A percentile compares a stretch with the other conserved stretches of the same genome.
Conservation (phyloP, 1,140 invertebrate genomes). For the fruit fly (Drosophila melanogaster) region Release_6_plus_ISO1_MT NC_004354.4:11062501-11063000, state of each 20-base stretch:
- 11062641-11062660: not conserved
- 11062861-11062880: not conserved
- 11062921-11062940: not conserved
- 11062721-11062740: conserved; percentile 77
- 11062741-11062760: conserved; percentile 71
- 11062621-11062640: no score
- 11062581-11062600: no score
- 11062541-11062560: no score
- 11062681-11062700: conserved; percentile 79
- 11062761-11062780: conserved; percentile 53
- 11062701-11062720: conserved; percentile 78
- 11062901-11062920: conserved; percentile 14
- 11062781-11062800: conserved; percentile 78
- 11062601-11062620: no score
- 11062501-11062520: no score
- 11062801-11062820: conserved; percentile 74
- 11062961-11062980: conserved; percentile 8
- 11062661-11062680: conserved; percentile 60
- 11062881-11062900: not conserved
- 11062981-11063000: conserved; percentile 3
- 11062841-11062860: conserved; percentile 38
- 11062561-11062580: no score
- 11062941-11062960: not conserved
- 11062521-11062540: no score
- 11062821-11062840: conserved; percentile 81